Evolutionary conservation across 2,888 invertebrate genomes (phyloP).

Genomic region (Strigamia crassipes): DNA sequence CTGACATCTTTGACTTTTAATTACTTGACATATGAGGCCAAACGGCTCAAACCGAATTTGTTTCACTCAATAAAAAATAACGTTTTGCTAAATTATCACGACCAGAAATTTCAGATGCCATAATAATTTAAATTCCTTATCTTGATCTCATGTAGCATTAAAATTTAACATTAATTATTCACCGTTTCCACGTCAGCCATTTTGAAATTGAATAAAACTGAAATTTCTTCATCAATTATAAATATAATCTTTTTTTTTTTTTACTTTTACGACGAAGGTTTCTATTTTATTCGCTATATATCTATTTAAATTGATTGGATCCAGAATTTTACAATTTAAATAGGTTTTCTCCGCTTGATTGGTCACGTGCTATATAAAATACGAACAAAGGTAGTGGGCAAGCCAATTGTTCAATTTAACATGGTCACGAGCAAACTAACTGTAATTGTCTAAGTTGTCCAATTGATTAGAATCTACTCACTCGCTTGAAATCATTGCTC

Average conservation of each 20-base stretch:
- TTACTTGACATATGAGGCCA: slow-evolving; percentile 28
- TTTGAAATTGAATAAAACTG: too few relatives aligned
- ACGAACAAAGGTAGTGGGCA: background rate
- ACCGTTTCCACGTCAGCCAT: too few relatives aligned
- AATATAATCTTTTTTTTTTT: too few relatives aligned
- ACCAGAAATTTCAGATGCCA: background rate
- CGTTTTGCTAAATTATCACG: background rate
- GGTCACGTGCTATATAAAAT: background rate
- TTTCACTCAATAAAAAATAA: background rate
- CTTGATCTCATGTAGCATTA: too few relatives aligned
- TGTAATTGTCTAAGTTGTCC: background rate
- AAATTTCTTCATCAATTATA: too few relatives aligned
- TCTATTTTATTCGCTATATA: too few relatives aligned
- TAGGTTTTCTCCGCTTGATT: background rate
- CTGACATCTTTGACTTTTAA: slow-evolving; percentile 34
- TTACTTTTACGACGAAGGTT: too few relatives aligned
- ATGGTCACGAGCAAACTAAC: slow-evolving; percentile 1
- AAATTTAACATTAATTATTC: too few relatives aligned
- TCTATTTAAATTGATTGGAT: too few relatives aligned
- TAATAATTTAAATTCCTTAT: too few relatives aligned
- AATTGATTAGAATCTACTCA: slow-evolving; percentile 9
- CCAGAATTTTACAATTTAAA: too few relatives aligned
- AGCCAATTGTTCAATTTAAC: slow-evolving; percentile 3
- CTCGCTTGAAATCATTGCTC: background rate
- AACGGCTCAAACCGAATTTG: background rate